phyloP scores from a whole-genome alignment of 2,113 vertebrate species.

The Tonatia bakeri region DNA sequence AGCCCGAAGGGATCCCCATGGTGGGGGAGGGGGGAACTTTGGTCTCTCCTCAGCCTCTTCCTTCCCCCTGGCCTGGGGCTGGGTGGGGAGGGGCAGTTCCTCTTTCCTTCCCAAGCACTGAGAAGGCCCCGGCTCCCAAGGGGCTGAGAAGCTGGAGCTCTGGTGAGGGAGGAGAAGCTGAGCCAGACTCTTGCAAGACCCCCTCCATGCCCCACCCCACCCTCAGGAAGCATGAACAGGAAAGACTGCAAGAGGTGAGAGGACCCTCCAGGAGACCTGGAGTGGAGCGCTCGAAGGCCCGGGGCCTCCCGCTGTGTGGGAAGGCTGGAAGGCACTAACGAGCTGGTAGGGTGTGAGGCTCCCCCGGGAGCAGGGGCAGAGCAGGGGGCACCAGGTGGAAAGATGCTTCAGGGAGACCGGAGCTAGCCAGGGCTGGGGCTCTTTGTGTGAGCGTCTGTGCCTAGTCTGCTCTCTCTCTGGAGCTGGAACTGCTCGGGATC shows the following conservation, averaged over 20 bases:
- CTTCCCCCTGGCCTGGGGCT: constrained; percentile 73
- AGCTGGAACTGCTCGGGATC: neutral
- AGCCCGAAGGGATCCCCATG: constrained; percentile 63
- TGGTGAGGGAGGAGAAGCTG: constrained; percentile 6
- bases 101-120: constrained; percentile 57
- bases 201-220: too few relatives aligned
- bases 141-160: constrained; percentile 47
- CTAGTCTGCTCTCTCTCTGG: neutral
- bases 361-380: neutral
- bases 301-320: neutral
- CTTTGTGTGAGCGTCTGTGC: neutral
- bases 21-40: constrained; percentile 60
- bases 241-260: constrained; percentile 81
- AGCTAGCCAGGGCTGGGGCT: neutral
- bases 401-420: neutral
- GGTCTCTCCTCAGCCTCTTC: constrained; percentile 75
- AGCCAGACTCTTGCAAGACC: neutral
- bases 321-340: neutral
- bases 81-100: constrained; percentile 74
- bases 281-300: neutral
- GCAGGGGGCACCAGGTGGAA: neutral
- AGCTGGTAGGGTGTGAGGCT: neutral
- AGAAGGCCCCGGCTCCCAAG: constrained; percentile 54
- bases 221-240: constrained; percentile 74
- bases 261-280: neutral